Evolutionary conservation across 2,888 invertebrate genomes (phyloP), one percentile per base, ranked within the genome.

Genomic region (Nymphalis c-album): DNA sequence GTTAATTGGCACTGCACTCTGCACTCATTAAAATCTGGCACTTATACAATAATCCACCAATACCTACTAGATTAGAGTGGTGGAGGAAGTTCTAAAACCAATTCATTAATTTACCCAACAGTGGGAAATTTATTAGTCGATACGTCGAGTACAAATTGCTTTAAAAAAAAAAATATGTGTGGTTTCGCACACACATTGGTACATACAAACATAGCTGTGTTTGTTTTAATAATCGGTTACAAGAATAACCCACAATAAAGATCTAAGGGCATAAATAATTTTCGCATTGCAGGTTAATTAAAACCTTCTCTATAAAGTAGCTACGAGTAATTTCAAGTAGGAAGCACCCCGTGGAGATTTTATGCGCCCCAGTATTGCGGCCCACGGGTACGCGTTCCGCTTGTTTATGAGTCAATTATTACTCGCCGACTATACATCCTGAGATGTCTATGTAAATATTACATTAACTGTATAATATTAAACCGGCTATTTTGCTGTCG

Each of bases 291-390:
- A 69, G 73, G 71, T 80, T 86, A 87, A 88, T 89, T 88, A 87
- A 87, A 85, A 84, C 76, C 84, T 78, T 83, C 85, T 81, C 84
- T 85, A 85, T 84, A 84, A 85, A 82, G 77, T 71, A 75, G 69
- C 75, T 74, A 78, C 79, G 76, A 75, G 78, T 78, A 82, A 80
- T 67, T 70, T 51, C 65, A 57, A 57, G 57, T 64, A 68, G 68
- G 72, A 68, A 71, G 86, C 87, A 72, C 86, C 90, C 89, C 86
- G 88, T 82, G 76, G 90, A 75, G 88, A 83, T 82, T 81, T 82
- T 83, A 81, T 74, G 71, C 70, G 65, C 51, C 61, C 60, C 59
- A 63, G 60, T 61, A 64, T 67, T 60, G 47, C 57, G 57, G 47
- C 67, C 69, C 59, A 68, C 69, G 64, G 60, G 50, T 69, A 71